Percentiles rank a stretch among this genome's conserved stretches.
Evolutionary conservation across 1,140 invertebrate species (phyloP).

Genomic region (Orius laevigatus): DNA sequence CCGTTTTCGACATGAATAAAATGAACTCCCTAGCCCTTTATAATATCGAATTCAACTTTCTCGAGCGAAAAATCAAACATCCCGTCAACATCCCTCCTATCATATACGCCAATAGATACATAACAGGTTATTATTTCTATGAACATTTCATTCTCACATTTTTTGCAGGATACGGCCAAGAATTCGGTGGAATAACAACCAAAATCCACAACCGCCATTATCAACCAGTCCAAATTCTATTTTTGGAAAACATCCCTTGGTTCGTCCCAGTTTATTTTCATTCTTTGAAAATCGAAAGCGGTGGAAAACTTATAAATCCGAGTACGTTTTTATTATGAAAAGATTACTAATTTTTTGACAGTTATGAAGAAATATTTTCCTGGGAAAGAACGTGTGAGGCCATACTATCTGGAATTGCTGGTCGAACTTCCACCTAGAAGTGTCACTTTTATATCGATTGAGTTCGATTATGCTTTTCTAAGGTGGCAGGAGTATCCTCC

Average conservation of each 20-base stretch:
- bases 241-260: constrained; percentile 80
- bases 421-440: constrained; percentile 63
- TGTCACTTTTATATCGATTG: constrained; percentile 63
- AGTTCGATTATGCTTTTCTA: constrained; percentile 87
- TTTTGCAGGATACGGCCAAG: constrained; percentile 41
- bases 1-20: constrained; percentile 46
- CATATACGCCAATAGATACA: constrained; percentile 61
- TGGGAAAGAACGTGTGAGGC: constrained; percentile 61
- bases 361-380: constrained; percentile 52
- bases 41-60: constrained; percentile 45
- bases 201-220: constrained; percentile 63
- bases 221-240: constrained; percentile 44
- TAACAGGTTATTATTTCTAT: constrained; percentile 40
- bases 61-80: constrained; percentile 27
- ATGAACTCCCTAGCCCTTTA: constrained; percentile 36
- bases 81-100: constrained; percentile 43
- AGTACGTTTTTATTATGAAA: constrained; percentile 11
- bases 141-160: constrained; percentile 7
- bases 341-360: constrained; percentile 7
- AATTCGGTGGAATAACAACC: constrained; percentile 69
- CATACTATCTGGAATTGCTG: constrained; percentile 81
- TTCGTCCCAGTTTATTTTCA: constrained; percentile 85
- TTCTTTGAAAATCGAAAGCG: constrained; percentile 29
- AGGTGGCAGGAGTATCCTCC: constrained; percentile 99
- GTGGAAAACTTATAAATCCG: not conserved